Evolutionary conservation across 2,797 vertebrate genomes (phyloP).

Genomic region (Australoheros facetus): DNA sequence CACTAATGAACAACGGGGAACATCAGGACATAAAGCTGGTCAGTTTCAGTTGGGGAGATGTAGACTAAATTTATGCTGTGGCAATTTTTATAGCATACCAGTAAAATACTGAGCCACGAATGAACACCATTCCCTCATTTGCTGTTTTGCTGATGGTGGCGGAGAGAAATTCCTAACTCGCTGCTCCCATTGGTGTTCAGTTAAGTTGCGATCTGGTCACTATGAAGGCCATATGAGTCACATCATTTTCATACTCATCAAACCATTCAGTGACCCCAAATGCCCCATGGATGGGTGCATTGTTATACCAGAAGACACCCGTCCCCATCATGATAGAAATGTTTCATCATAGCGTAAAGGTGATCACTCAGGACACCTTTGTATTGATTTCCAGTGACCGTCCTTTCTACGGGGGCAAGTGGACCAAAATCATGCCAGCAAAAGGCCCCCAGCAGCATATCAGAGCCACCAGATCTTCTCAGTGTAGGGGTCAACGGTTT

Average conservation of each 20-base stretch:
- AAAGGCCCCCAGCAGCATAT: not conserved
- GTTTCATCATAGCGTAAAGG: not conserved
- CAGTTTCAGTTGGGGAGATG: not conserved
- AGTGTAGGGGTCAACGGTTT: not conserved
- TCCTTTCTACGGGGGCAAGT: not conserved
- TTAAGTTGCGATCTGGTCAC: slow-evolving; percentile 2
- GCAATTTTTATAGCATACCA: not conserved
- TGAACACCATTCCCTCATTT: not conserved
- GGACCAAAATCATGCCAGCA: not conserved
- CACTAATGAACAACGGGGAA: slow-evolving; percentile 39
- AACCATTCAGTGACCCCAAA: not conserved
- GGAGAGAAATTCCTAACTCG: not conserved
- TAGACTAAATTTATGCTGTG: not conserved
- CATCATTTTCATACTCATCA: slow-evolving; percentile 5
- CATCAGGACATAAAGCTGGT: not conserved
- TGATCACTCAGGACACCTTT: not conserved
- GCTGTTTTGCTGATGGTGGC: not conserved
- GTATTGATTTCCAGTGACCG: not conserved
- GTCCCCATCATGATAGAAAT: not conserved
- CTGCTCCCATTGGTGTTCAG: not conserved
- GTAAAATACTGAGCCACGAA: not conserved
- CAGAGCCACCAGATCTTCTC: not conserved
- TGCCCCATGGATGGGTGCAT: not conserved
- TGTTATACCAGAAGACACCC: not conserved
- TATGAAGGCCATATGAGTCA: not conserved